phyloP scores from a whole-genome alignment of 2,113 vertebrate genomes.

The Podocnemis expansa region DNA sequence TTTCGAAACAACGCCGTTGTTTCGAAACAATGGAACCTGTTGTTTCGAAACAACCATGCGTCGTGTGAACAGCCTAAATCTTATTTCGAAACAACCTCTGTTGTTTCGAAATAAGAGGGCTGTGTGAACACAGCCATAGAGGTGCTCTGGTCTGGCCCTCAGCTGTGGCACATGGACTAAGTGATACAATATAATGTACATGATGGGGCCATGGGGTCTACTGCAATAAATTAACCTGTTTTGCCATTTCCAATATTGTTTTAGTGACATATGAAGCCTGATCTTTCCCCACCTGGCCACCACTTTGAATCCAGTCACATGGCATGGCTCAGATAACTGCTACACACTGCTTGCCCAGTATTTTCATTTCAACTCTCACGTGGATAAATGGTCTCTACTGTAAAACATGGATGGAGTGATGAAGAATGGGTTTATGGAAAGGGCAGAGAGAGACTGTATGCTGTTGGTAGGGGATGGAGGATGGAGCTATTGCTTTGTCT shows the following conservation, averaged over 20 bases:
- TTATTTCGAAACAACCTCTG: no score
- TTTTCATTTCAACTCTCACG: neutral
- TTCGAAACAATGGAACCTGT: no score
- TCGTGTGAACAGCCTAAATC: no score
- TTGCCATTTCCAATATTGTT: neutral
- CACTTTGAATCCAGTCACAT: neutral
- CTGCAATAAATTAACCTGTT: neutral
- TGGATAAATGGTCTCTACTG: neutral
- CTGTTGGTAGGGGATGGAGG: neutral
- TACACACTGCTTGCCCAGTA: neutral
- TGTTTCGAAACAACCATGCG: no score
- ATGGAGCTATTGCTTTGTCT: neutral
- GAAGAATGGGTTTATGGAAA: neutral
- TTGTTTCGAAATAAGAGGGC: no score
- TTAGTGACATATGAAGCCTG: neutral
- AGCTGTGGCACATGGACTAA: neutral
- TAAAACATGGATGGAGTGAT: neutral
- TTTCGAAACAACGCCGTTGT: no score
- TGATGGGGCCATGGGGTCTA: neutral
- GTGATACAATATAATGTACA: neutral
- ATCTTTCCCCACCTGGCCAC: neutral
- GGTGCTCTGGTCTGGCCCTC: neutral
- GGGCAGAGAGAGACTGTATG: neutral
- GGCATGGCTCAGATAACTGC: neutral
- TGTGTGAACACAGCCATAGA: no score